Conservation (phyloP, 2,113 vertebrate genomes). For the Bagarius yarrelli region DNA sequence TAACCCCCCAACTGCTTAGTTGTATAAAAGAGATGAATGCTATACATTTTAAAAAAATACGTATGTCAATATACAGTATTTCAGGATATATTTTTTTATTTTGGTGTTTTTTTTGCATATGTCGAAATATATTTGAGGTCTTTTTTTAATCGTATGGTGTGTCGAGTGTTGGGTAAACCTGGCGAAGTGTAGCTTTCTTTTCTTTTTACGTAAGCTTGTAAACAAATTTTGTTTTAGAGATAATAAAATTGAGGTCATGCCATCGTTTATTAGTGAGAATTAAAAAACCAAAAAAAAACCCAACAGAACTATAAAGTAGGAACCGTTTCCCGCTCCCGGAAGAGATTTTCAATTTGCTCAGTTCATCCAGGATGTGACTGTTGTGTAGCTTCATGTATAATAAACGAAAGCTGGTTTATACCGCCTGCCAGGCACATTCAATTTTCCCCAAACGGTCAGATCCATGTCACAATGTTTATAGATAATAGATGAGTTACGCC, state of each 20-base stretch:
- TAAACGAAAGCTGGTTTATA: slow-evolving; percentile 34
- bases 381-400: slow-evolving; percentile 23
- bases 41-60: too few species aligned
- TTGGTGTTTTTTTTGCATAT: too few species aligned
- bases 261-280: not conserved
- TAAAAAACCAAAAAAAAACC: not conserved
- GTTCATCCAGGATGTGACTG: not conserved
- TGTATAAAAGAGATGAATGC: too few species aligned
- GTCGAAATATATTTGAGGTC: too few species aligned
- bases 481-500: slow-evolving; percentile 16
- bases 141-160: too few species aligned
- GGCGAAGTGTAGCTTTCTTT: too few species aligned
- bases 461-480: not conserved
- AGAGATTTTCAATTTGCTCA: slow-evolving; percentile 13
- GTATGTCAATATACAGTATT: too few species aligned
- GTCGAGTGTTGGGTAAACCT: too few species aligned
- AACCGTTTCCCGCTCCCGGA: not conserved
- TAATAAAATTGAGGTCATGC: not conserved
- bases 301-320: not conserved
- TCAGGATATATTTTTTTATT: too few species aligned
- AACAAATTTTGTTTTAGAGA: too few species aligned
- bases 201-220: too few species aligned
- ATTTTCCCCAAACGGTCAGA: not conserved
- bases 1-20: too few species aligned
- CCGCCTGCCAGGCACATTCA: slow-evolving; percentile 19